Conservation (phyloP, 2,113 vertebrate genomes). For the Lepus timidus region DNA sequence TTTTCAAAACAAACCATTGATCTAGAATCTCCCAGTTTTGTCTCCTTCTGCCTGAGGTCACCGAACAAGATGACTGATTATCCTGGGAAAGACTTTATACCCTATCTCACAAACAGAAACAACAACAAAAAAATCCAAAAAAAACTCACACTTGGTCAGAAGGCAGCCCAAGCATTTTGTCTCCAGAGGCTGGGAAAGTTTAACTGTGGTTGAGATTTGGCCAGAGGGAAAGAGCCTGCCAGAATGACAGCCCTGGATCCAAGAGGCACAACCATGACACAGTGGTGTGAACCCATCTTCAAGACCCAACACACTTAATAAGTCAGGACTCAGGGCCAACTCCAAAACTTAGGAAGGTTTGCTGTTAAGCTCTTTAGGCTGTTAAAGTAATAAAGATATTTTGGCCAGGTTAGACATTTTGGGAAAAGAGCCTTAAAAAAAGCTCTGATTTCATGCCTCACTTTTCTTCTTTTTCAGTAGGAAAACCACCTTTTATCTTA, state of each 20-base stretch:
- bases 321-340: background rate
- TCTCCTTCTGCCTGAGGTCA: conserved; percentile 54
- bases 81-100: conserved; percentile 35
- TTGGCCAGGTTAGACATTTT: conserved; percentile 28
- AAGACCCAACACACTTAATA: background rate
- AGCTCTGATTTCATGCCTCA: background rate
- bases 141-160: conserved; percentile 54
- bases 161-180: conserved; percentile 1
- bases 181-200: conserved; percentile 64
- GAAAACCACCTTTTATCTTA: background rate
- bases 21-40: conserved; percentile 37
- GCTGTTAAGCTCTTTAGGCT: background rate
- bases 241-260: background rate
- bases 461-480: background rate
- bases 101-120: conserved; percentile 54
- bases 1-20: conserved; percentile 60
- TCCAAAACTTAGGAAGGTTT: background rate
- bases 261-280: background rate
- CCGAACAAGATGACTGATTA: conserved; percentile 69
- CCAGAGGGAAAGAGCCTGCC: background rate
- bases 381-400: background rate
- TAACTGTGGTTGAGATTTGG: conserved; percentile 63
- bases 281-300: background rate
- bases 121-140: conserved; percentile 44
- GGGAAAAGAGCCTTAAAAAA: background rate